Evolutionary conservation across 2,113 vertebrate species (phyloP), one percentile per base, ranked within the genome.

Genomic region (Macrotis lagotis): DNA sequence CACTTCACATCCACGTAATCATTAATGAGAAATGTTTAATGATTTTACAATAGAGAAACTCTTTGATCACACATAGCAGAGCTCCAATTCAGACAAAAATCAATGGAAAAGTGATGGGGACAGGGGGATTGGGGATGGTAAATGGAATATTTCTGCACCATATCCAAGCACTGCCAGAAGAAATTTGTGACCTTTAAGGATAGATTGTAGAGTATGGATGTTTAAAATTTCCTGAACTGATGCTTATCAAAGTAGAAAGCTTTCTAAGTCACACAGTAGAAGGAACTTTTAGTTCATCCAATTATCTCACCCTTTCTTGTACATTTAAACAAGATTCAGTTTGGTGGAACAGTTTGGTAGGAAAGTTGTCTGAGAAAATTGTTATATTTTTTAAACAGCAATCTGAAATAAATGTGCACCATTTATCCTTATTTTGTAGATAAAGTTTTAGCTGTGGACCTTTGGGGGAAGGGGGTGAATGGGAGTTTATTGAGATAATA

Each of bases 311-410:
- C 83, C 83, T 83, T 90, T 89, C 24, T 5, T 91, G 89, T 51
- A 48, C 74, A 48, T 49, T 96, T 92, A 93, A 90, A 92, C 48
- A 92, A 90, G 47, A 49, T 94, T 89, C 90, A 92, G 91, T 93
- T 93, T 66, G 26, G 7, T 91, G 93, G 83, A 97, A 95, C 93
- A 90, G 44, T 0, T 93, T 24, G 6, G n/a, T n/a, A n/a, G n/a
- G n/a, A n/a, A n/a, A n/a, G n/a, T n/a, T n/a, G n/a, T n/a, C n/a
- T n/a, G n/a, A n/a, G n/a, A n/a, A n/a, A n/a, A n/a, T n/a, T n/a
- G n/a, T n/a, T n/a, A n/a, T n/a, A n/a, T n/a, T 90, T 95, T 89
- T 96, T 95, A 92, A 4, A 51, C 49, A 96, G 90, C 19, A 83
- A 89, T 91, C 55, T 93, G 66, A 92, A 92, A 53, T 91, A 24